Evolutionary conservation across 1,140 invertebrate genomes (phyloP), one percentile per base, ranked within the genome.

Genomic region (Dendroctonus valens): DNA sequence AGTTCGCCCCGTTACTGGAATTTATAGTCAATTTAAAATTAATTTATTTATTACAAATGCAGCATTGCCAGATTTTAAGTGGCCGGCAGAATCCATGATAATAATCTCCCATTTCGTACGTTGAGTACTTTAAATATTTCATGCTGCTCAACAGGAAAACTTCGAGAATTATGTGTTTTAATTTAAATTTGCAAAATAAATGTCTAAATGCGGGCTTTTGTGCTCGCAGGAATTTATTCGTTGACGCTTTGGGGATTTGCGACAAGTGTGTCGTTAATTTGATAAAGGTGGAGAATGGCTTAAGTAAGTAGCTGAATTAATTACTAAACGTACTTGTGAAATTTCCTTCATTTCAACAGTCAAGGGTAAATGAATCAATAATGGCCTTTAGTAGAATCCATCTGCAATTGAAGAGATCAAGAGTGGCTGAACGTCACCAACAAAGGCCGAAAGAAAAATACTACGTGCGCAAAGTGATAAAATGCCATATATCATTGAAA

Each of bases 121-220:
- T 26, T 48, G 26, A 48, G 42, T 48, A 59, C 41, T 59, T 59
- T 59, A 59, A 61, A 61, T 61, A 61, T 61, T 52, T 61, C 49
- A 52, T 61, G 14, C 41, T 14, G 37, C 37, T 42, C n/a, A 57
- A 57, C 7, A 7, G 14, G 15, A 61, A 52, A 61, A 40, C 15
- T 61, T 61, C 15, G 8, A 26, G 41, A 61, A 61, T 61, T 61
- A 61, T 61, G 59, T 52, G 49, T 61, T 61, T 61, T 61, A 61
- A 61, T 61, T 61, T 52, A 61, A 61, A 61, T 61, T 52, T 52
- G 11, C 38, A 49, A 49, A 48, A 60, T 49, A 50, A 37, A 9
- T n/a, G n/a, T n/a, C n/a, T n/a, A n/a, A n/a, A n/a, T n/a, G n/a
- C 12, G 37, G 37, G 12, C 37, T 14, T 26, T 58, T 15, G 8